Evolutionary conservation across 2,113 vertebrate genomes (phyloP).

Genomic region (Sigmodon hispidus): DNA sequence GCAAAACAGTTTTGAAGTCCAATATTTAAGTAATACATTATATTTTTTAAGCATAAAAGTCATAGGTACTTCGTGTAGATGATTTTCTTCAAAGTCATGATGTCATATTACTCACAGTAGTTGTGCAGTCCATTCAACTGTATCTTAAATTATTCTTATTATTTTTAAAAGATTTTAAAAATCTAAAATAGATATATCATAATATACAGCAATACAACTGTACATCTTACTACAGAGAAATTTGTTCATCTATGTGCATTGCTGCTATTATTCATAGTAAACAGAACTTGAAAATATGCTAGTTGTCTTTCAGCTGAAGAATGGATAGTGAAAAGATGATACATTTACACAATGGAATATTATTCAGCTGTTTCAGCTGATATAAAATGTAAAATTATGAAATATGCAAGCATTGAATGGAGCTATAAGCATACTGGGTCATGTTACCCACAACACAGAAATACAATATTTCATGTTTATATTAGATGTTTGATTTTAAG

Average conservation of each 20-base stretch:
- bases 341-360: too few relatives aligned
- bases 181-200: background rate
- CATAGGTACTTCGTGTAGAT: background rate
- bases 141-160: background rate
- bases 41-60: background rate
- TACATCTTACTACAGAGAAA: background rate
- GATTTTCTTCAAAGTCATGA: background rate
- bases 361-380: too few relatives aligned
- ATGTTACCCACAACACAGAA: too few relatives aligned
- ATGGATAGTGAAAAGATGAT: too few relatives aligned
- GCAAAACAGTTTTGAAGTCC: background rate
- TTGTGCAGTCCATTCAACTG: background rate
- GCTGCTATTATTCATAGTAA: background rate
- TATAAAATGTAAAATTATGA: too few relatives aligned
- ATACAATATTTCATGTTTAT: too few relatives aligned
- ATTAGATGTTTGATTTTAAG: too few relatives aligned
- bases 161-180: background rate
- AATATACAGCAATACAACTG: background rate
- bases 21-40: constrained; percentile 21
- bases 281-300: background rate
- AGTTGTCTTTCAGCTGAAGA: too few relatives aligned
- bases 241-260: background rate
- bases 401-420: too few relatives aligned
- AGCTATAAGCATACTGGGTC: too few relatives aligned
- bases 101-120: background rate